A percentile compares a stretch with the other conserved stretches of the same genome.
phyloP scores from a whole-genome alignment of 2,888 invertebrate species.

The Coecobrya sp. region DNA sequence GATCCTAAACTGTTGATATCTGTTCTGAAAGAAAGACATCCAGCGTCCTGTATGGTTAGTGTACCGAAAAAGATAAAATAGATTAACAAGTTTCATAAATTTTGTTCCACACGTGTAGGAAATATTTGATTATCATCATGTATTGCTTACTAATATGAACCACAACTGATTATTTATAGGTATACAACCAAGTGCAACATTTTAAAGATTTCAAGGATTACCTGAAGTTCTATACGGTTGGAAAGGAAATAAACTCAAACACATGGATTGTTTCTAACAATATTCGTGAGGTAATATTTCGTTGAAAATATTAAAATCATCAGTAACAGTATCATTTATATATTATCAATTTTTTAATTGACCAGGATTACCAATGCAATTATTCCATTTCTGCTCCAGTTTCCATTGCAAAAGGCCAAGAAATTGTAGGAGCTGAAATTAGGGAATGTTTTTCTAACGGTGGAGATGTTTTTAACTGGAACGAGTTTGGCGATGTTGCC shows the following conservation, averaged over 20 bases:
- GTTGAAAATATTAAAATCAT: too few relatives aligned
- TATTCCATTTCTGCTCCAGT: neutral
- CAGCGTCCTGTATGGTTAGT: too few relatives aligned
- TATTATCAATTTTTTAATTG: too few relatives aligned
- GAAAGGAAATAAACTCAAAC: neutral
- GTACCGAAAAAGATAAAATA: too few relatives aligned
- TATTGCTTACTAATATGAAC: too few relatives aligned
- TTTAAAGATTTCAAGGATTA: neutral
- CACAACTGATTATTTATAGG: neutral
- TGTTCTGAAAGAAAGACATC: too few relatives aligned
- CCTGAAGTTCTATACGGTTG: neutral
- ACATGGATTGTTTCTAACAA: neutral
- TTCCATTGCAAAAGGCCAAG: neutral
- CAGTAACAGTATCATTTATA: too few relatives aligned
- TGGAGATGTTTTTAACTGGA: neutral
- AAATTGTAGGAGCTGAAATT: neutral
- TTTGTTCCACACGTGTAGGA: too few relatives aligned
- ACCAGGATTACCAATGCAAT: neutral
- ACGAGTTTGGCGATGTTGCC: neutral
- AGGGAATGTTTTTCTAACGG: neutral
- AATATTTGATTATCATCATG: too few relatives aligned
- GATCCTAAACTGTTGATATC: too few relatives aligned
- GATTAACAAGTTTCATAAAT: too few relatives aligned
- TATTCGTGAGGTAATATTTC: neutral
- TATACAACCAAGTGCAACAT: neutral